Evolutionary conservation across 2,113 vertebrate species (phyloP).

Genomic region (Agelaius phoeniceus): DNA sequence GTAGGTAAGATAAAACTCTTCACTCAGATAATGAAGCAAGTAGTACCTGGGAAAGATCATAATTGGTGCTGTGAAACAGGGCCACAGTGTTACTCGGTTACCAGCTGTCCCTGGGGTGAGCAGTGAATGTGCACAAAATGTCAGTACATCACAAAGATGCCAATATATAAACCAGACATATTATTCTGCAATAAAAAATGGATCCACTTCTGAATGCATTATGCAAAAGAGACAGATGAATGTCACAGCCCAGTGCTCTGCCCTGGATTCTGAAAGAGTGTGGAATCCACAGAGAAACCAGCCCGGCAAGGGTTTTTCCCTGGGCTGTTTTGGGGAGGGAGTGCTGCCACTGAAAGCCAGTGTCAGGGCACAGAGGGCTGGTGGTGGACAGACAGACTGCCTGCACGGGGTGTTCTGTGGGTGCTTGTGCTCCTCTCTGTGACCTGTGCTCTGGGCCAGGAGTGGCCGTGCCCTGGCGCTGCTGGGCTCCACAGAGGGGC

Average conservation of each 20-base stretch:
- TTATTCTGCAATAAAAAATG: conserved; percentile 10
- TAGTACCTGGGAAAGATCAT: background rate
- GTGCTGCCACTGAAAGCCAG: background rate
- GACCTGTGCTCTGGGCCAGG: background rate
- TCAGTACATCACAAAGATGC: background rate
- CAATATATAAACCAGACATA: background rate
- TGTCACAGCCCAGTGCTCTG: background rate
- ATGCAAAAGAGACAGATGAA: background rate
- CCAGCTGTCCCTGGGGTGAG: background rate
- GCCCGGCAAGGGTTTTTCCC: background rate
- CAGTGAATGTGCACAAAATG: background rate
- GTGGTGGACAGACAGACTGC: fast-evolving
- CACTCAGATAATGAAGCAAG: background rate
- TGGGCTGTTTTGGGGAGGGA: background rate
- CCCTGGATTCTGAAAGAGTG: background rate
- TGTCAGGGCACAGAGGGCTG: fast-evolving
- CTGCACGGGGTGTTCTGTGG: fast-evolving
- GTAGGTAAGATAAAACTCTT: background rate
- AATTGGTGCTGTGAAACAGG: background rate
- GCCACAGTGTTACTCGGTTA: background rate
- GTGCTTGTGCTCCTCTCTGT: background rate
- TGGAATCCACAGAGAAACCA: background rate
- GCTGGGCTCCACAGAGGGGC: background rate
- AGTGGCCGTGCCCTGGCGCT: fast-evolving
- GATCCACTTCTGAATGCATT: background rate